Conservation (phyloP, 2,113 vertebrate genomes). For the Panthera tigris region DNA sequence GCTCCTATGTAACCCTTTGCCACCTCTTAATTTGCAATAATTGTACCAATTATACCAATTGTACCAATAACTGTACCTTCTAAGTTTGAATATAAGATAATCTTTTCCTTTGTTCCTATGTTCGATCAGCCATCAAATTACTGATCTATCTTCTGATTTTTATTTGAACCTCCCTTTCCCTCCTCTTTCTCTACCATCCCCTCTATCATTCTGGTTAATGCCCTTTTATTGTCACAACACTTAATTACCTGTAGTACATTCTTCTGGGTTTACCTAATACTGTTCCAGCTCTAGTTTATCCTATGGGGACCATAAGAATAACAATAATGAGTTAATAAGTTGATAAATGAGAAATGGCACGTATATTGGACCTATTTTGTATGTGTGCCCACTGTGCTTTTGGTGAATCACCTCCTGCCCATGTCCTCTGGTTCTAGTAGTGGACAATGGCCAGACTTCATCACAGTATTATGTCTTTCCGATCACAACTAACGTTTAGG, state of each 20-base stretch:
- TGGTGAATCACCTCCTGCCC: neutral
- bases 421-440: neutral
- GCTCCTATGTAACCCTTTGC: neutral
- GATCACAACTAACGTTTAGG: neutral
- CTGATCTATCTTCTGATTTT: neutral
- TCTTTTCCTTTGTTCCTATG: neutral
- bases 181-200: neutral
- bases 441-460: neutral
- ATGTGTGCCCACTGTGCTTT: neutral
- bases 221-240: constrained; percentile 15
- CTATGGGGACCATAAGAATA: neutral
- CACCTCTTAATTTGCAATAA: neutral
- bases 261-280: neutral
- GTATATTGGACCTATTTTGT: neutral
- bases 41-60: neutral
- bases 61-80: neutral
- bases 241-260: neutral
- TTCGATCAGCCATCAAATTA: neutral
- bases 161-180: neutral
- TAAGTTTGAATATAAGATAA: neutral
- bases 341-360: neutral
- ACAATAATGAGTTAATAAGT: neutral
- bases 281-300: neutral
- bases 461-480: neutral
- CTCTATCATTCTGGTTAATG: neutral